phyloP scores from a whole-genome alignment of 2,888 invertebrate genomes.

The Microctonus aethiopoides region DNA sequence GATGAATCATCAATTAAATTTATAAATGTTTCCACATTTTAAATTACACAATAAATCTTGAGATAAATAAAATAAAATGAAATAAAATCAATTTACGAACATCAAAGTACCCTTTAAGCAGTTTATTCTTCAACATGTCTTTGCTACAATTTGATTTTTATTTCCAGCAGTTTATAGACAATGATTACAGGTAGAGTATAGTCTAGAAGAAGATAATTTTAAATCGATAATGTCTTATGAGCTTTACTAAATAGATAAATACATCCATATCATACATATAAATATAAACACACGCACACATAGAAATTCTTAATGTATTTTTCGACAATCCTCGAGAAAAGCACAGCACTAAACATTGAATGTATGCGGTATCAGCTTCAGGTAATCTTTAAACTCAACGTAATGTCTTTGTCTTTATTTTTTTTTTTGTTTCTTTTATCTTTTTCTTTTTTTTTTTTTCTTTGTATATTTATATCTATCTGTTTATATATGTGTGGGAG shows the following conservation, averaged over 20 bases:
- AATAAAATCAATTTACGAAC: neutral
- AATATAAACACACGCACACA: neutral
- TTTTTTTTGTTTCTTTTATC: no score
- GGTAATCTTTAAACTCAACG: neutral
- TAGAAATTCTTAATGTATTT: neutral
- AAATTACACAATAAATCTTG: neutral
- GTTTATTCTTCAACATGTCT: neutral
- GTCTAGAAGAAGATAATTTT: neutral
- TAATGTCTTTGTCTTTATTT: neutral
- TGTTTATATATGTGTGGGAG: neutral
- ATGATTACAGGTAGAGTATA: neutral
- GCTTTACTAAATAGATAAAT: neutral
- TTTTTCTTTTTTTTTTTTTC: no score
- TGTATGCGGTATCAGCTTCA: neutral
- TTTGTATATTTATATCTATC: no score
- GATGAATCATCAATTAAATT: neutral
- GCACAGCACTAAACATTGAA: neutral
- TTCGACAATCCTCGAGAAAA: neutral
- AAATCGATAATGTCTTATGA: neutral
- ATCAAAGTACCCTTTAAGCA: neutral
- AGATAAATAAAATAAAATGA: neutral
- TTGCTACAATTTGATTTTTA: neutral
- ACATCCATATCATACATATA: neutral
- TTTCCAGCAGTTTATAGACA: neutral
- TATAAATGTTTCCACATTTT: neutral